A percentile compares a stretch with the other conserved stretches of the same genome.
phyloP scores from a whole-genome alignment of 2,888 invertebrate genomes.

The Oegoconia quadripuncta region DNA sequence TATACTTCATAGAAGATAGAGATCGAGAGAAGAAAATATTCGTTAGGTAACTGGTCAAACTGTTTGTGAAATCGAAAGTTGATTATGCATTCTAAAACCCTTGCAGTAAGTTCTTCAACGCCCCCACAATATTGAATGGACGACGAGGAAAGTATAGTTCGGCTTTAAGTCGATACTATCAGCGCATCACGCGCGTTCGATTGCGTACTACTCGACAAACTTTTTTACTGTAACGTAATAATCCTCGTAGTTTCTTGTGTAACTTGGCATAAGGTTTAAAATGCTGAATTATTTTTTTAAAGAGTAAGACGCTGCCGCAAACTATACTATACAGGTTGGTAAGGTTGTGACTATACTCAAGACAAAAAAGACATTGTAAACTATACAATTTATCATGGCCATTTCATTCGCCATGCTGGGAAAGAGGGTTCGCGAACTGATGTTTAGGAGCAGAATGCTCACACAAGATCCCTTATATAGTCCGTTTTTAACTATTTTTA shows the following conservation, averaged over 20 bases:
- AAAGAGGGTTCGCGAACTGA: too few species aligned
- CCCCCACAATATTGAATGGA: slow-evolving; percentile 32
- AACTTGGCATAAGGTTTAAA: neutral
- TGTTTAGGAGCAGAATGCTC: too few species aligned
- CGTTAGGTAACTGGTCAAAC: slow-evolving; percentile 19
- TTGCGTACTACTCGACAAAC: neutral
- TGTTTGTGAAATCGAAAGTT: slow-evolving; percentile 38
- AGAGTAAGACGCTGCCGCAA: neutral
- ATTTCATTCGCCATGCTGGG: too few species aligned
- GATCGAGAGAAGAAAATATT: slow-evolving; percentile 18
- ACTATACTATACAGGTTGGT: too few species aligned
- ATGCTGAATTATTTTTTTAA: neutral
- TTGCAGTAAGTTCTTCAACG: slow-evolving; percentile 22
- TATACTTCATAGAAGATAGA: slow-evolving; percentile 5
- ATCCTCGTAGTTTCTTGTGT: neutral
- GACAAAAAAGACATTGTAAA: too few species aligned
- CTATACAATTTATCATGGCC: too few species aligned
- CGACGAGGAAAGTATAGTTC: slow-evolving; percentile 37
- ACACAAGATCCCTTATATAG: too few species aligned
- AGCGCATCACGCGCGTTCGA: slow-evolving; percentile 16
- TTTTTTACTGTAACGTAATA: slow-evolving; percentile 3
- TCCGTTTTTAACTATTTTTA: too few species aligned
- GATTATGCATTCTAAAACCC: slow-evolving; percentile 24
- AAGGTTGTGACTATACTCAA: too few species aligned
- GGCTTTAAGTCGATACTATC: slow-evolving; percentile 31